Evolutionary conservation across 1,140 invertebrate species (phyloP).

Genomic region (Globodera ellingtonae): DNA sequence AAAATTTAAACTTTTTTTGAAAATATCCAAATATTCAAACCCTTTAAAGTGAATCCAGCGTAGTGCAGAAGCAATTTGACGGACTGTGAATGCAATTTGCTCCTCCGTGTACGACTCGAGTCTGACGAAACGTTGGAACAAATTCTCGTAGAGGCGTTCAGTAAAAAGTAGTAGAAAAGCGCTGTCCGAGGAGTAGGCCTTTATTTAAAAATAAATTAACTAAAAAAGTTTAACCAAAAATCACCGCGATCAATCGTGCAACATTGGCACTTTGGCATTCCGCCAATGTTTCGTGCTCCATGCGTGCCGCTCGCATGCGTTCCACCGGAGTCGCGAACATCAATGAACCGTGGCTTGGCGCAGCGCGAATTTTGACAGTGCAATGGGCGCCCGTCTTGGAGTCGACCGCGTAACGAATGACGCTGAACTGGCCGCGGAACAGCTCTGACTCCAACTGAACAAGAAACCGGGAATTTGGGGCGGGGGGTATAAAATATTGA

Average conservation of each 20-base stretch:
- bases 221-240: conserved; percentile 33
- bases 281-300: conserved; percentile 55
- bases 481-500: neutral
- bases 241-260: conserved; percentile 57
- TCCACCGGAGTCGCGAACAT: conserved; percentile 34
- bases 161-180: conserved; percentile 58
- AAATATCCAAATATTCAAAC: conserved; percentile 23
- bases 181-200: conserved; percentile 28
- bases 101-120: conserved; percentile 63
- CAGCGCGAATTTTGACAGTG: conserved; percentile 50
- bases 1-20: conserved; percentile 4
- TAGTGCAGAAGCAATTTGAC: conserved; percentile 59
- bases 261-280: conserved; percentile 62
- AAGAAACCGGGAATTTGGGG: neutral
- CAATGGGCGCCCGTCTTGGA: conserved; percentile 54
- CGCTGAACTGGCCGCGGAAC: conserved; percentile 59
- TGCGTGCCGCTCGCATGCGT: conserved; percentile 29
- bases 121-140: conserved; percentile 62
- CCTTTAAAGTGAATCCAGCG: conserved; percentile 64
- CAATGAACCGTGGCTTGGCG: conserved; percentile 19
- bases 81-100: conserved; percentile 61
- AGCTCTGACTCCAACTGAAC: conserved; percentile 52
- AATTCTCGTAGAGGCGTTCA: conserved; percentile 60
- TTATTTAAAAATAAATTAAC: conserved; percentile 6
- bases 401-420: conserved; percentile 61